Conservation (phyloP, 2,113 vertebrate species). For the Pelmatolapia mariae region DNA sequence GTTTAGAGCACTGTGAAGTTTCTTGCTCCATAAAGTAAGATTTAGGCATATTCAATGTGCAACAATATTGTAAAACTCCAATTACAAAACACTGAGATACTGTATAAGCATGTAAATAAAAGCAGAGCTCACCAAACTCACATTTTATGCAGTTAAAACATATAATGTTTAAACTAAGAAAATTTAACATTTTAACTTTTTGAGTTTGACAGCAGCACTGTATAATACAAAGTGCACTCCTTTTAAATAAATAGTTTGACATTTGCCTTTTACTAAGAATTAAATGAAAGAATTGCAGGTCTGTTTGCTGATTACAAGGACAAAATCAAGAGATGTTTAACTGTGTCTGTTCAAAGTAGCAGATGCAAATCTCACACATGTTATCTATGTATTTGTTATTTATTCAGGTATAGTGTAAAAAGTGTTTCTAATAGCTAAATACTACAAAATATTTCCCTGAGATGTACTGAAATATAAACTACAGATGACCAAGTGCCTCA, state of each 20-base stretch:
- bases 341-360: background rate
- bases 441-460: background rate
- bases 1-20: background rate
- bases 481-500: background rate
- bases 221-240: background rate
- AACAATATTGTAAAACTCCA: background rate
- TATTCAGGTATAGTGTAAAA: background rate
- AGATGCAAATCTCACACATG: background rate
- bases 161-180: background rate
- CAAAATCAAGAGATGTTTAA: background rate
- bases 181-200: background rate
- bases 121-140: background rate
- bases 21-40: background rate
- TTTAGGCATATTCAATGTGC: background rate
- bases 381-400: background rate
- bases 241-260: background rate
- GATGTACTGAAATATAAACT: background rate
- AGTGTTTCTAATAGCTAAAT: background rate
- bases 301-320: background rate
- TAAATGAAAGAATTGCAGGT: background rate
- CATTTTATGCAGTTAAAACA: background rate
- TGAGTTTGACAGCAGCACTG: background rate
- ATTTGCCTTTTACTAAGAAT: background rate
- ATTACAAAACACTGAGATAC: background rate
- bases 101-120: background rate